Evolutionary conservation across 35 echinoderm and acorn worm genomes (phyloP), one percentile per base, ranked within the genome.

Genomic region (Eucidaris tribuloides): DNA sequence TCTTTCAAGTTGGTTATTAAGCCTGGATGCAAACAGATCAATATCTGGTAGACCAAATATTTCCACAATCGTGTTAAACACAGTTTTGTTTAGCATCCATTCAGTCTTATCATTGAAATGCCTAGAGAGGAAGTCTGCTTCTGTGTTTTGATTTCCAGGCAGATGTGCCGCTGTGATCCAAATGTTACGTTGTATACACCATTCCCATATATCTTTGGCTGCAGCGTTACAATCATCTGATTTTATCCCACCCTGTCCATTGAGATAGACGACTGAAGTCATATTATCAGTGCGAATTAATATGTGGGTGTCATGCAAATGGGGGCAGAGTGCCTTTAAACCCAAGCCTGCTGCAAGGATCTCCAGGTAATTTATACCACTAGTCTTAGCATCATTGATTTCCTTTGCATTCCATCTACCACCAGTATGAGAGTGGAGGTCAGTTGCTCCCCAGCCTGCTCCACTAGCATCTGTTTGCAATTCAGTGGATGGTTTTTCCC

Each of bases 231-330:
- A 91, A 13, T 79, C 62, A 13, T 65, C 5, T 9, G 88, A 96
- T 58, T 82, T 70, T 38, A 56, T 78, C 34, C 88, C 80, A 43
- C 88, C 88, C 88, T 91, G 87, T 23, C 65, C 25, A 49, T 81
- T 80, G 25, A 96, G 68, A 44, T 91, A 91, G 24, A 83, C 57
- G 31, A 91, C 93, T 30, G 88, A 88, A 31, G 88, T 86, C 3
- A 61, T 83, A 30, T 89, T 96, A 44, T 96, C 93, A 20, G 54
- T 54, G 9, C 44, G 33, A 33, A 96, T 48, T 46, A 44, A 58
- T 4, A 91, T 56, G 88, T 91, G 88, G 19, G 40, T 59, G 78
- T 55, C 62, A 14, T 24, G 4, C 39, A 74, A 45, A 19, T 87
- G 37, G 13, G 27, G 22, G 54, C 90, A 87, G 64, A 92, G 87